phyloP scores from a whole-genome alignment of 2,888 invertebrate species.

The Troilus luridus region DNA sequence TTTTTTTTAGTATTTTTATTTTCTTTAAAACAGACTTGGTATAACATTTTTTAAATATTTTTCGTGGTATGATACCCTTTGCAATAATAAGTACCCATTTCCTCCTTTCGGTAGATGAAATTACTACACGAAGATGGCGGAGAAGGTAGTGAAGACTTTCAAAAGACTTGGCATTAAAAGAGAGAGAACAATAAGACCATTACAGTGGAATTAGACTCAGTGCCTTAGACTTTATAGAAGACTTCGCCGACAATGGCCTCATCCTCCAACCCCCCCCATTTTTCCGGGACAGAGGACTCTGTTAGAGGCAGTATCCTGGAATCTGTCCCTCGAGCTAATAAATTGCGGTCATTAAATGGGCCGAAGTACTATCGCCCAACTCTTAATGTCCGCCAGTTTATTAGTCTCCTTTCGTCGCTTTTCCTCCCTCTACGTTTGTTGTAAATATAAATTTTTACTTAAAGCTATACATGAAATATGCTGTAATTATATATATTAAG shows the following conservation, averaged over 20 bases:
- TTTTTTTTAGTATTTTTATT: no score
- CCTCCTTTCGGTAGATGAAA: neutral
- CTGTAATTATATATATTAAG: no score
- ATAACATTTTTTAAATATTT: no score
- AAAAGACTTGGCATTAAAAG: neutral
- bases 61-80: no score
- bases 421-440: neutral
- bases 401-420: neutral
- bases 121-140: neutral
- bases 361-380: neutral
- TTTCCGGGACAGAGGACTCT: conserved; percentile 20
- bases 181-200: conserved; percentile 14
- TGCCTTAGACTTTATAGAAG: neutral
- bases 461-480: no score
- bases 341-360: neutral
- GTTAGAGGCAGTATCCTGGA: neutral
- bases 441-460: no score
- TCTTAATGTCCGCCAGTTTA: neutral
- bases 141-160: neutral
- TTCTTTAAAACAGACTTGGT: no score
- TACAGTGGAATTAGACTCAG: neutral
- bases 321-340: neutral
- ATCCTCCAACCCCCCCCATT: neutral
- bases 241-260: neutral
- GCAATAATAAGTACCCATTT: neutral